A percentile compares a stretch with the other conserved stretches of the same genome.
These are phyloP conservation scores for Tenualosa thibaudeaui DNA, from an alignment of 2,797 vertebrate species.

Conservation along the genomic window DNA sequence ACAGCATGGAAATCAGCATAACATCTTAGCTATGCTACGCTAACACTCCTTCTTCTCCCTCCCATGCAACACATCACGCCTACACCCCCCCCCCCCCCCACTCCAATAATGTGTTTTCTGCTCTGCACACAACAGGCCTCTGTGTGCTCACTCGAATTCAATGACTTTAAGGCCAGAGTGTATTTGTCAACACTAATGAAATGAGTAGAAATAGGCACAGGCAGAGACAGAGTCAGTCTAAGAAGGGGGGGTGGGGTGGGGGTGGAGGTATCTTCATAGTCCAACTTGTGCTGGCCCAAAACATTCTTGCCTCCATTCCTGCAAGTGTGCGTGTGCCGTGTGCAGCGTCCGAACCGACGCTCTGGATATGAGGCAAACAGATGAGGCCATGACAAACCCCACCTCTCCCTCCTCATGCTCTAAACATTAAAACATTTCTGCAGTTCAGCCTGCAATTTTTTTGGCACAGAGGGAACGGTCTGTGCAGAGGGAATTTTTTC, in stretches of 20 bases:
- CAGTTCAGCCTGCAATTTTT: neutral
- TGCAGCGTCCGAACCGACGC: neutral
- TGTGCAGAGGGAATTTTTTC: neutral
- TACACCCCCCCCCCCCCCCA: neutral
- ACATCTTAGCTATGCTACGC: neutral
- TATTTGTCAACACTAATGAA: constrained; percentile 19
- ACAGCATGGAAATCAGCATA: neutral
- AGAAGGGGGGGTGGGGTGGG: neutral
- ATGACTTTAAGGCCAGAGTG: neutral
- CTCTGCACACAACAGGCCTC: constrained; percentile 8
- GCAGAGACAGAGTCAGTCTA: neutral
- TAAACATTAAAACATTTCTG: neutral
- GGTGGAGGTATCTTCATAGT: neutral
- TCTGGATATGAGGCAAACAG: constrained; percentile 15
- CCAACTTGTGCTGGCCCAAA: neutral
- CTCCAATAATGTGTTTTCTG: neutral
- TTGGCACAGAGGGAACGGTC: neutral
- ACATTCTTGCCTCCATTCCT: neutral
- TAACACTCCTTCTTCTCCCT: neutral
- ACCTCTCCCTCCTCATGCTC: neutral
- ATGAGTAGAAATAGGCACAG: constrained; percentile 14
- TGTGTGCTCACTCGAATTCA: neutral
- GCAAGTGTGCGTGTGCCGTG: neutral
- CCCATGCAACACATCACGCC: neutral
- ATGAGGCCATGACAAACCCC: neutral